Conservation (phyloP, 2,113 vertebrate species). For the Fulica atra region DNA sequence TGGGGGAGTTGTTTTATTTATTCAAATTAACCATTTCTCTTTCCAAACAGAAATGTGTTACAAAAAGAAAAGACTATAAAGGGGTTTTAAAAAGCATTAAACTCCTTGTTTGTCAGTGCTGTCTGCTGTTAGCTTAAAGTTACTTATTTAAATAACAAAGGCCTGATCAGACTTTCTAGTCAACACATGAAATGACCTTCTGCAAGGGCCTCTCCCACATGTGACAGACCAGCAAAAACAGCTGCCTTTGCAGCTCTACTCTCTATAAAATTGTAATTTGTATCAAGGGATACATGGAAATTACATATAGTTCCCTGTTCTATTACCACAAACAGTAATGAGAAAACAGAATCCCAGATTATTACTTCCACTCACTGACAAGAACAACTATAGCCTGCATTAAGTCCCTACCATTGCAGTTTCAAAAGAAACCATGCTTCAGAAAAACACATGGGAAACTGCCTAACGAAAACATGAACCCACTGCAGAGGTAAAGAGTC, state of each 20-base stretch:
- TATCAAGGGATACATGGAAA: conserved; percentile 50
- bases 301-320: conserved; percentile 24
- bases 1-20: background rate
- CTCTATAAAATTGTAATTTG: background rate
- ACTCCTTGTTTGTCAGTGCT: background rate
- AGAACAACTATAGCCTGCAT: background rate
- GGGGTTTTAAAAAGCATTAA: background rate
- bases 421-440: background rate
- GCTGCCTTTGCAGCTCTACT: conserved; percentile 24
- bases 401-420: background rate
- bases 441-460: background rate
- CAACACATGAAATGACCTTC: conserved; percentile 9
- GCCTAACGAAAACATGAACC: background rate
- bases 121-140: background rate
- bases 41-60: background rate
- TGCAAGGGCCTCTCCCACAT: background rate
- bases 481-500: background rate
- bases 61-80: background rate
- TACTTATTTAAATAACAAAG: conserved; percentile 15
- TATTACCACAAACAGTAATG: conserved; percentile 46
- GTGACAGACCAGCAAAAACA: background rate
- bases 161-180: background rate
- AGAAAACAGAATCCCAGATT: conserved; percentile 27
- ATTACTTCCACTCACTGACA: conserved; percentile 24
- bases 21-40: background rate